Percentiles rank a stretch among this genome's conserved stretches.
Conservation (phyloP, 2,888 invertebrate species). For the Acanthacorydalis orientalis region DNA sequence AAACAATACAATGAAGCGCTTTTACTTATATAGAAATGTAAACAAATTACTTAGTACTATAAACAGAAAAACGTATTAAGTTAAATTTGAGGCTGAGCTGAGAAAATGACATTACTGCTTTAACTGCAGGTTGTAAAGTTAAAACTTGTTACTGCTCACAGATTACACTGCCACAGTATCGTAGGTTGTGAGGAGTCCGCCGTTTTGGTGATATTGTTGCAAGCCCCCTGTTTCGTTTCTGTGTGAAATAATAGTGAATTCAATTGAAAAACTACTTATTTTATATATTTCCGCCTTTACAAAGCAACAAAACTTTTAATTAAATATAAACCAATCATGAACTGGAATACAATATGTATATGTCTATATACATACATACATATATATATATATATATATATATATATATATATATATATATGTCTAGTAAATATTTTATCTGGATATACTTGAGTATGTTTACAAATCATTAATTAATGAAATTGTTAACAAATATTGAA, state of each 20-base stretch:
- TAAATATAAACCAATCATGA: no score
- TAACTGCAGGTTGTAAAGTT: background rate
- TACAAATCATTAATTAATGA: no score
- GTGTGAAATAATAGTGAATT: slow-evolving; percentile 19
- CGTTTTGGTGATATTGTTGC: slow-evolving; percentile 55
- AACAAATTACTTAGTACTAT: background rate
- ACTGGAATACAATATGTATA: no score
- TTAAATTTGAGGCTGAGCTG: background rate
- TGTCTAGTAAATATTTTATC: no score
- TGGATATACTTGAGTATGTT: no score
- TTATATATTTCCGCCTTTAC: no score
- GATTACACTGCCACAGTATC: slow-evolving; percentile 98
- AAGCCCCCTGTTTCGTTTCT: slow-evolving; percentile 87
- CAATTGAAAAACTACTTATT: background rate
- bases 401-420: no score
- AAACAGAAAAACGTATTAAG: background rate
- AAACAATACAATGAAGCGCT: background rate
- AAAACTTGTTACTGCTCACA: slow-evolving; percentile 37
- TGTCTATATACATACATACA: no score
- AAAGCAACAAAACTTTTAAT: no score
- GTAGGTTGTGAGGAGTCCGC: slow-evolving; percentile 95
- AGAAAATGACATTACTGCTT: background rate
- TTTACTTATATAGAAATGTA: background rate
- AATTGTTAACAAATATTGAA: no score
- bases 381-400: no score